phyloP scores from a whole-genome alignment of 2,888 invertebrate genomes.

The Drosophila prostipennis region DNA sequence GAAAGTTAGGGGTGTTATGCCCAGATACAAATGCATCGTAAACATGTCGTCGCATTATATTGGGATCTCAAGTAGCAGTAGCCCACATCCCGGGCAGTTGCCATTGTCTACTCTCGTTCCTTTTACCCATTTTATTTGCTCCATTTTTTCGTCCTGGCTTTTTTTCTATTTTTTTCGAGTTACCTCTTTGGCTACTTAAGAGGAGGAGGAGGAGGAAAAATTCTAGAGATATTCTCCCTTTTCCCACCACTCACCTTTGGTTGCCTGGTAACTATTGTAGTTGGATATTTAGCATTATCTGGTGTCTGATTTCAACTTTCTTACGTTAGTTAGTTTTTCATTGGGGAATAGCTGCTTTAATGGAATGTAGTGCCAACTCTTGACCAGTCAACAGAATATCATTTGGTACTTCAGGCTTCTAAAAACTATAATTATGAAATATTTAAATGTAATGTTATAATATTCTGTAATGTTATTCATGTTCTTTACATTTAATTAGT shows the following conservation, averaged over 20 bases:
- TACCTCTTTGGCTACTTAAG: conserved; percentile 14
- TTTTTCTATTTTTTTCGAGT: background rate
- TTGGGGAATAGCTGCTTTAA: too few species aligned
- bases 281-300: conserved; percentile 4
- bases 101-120: conserved; percentile 35
- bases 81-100: conserved; percentile 51
- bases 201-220: background rate
- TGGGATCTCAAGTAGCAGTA: conserved; percentile 61
- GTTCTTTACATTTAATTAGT: too few species aligned
- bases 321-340: background rate
- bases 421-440: too few species aligned
- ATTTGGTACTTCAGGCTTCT: too few species aligned
- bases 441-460: too few species aligned
- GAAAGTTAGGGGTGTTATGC: conserved; percentile 12
- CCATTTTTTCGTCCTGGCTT: conserved; percentile 7
- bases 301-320: background rate
- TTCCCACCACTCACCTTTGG: background rate
- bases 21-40: conserved; percentile 63
- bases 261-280: conserved; percentile 6
- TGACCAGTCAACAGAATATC: too few species aligned
- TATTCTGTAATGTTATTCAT: too few species aligned
- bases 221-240: conserved; percentile 5
- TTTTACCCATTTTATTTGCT: conserved; percentile 26
- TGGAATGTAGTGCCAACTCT: too few species aligned
- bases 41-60: conserved; percentile 68